Evolutionary conservation across 2,113 vertebrate species (phyloP).

Genomic region (Istiophorus platypterus): DNA sequence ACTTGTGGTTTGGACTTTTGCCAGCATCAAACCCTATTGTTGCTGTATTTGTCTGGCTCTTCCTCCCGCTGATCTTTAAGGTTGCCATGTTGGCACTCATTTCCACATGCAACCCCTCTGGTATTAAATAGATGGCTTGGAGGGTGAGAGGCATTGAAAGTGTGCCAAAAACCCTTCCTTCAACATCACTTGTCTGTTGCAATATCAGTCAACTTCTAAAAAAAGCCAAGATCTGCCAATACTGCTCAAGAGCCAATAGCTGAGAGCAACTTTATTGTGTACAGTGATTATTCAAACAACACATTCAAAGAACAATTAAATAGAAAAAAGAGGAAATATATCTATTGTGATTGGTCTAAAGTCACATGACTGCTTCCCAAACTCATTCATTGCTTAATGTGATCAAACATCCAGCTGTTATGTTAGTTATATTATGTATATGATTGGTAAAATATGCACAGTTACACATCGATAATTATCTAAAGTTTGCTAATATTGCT

Average conservation of each 20-base stretch:
- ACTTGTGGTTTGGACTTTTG: slow-evolving; percentile 71
- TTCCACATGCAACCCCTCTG: slow-evolving; percentile 5
- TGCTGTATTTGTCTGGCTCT: slow-evolving; percentile 68
- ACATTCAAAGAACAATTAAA: background rate
- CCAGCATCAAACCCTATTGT: slow-evolving; percentile 73
- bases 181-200: slow-evolving; percentile 28
- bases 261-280: background rate
- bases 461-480: no score
- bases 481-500: background rate
- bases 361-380: no score
- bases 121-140: slow-evolving; percentile 39
- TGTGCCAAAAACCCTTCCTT: slow-evolving; percentile 46
- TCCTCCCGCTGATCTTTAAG: slow-evolving; percentile 70
- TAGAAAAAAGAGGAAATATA: background rate
- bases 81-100: slow-evolving; percentile 69
- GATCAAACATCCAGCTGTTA: background rate
- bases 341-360: background rate
- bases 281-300: background rate
- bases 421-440: no score
- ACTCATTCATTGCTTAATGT: background rate
- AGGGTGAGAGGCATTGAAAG: slow-evolving; percentile 44
- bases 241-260: background rate
- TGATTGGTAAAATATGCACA: no score
- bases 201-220: slow-evolving; percentile 23
- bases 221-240: background rate